Evolutionary conservation across 2,113 vertebrate species (phyloP).

Genomic region (Narcine bancroftii): DNA sequence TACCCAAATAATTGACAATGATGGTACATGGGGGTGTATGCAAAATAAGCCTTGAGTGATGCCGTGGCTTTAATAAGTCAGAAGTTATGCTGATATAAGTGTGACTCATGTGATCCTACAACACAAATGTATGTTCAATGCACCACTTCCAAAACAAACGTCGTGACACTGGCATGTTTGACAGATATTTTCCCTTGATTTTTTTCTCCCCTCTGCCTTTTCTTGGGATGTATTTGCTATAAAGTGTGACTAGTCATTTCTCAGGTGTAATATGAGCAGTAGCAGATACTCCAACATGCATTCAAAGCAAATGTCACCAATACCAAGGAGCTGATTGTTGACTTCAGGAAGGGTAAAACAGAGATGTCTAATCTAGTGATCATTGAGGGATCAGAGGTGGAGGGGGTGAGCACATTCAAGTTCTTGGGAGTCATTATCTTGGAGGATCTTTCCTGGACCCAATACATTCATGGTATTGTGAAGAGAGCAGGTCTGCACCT

Average conservation of each 20-base stretch:
- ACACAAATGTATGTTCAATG: constrained; percentile 6
- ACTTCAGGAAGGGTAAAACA: no score
- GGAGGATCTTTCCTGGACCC: no score
- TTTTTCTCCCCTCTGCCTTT: background rate
- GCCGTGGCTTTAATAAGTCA: background rate
- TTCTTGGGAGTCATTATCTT: no score
- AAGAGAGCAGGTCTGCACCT: no score
- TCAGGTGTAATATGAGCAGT: background rate
- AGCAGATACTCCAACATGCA: background rate
- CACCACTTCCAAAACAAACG: background rate
- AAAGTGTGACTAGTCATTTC: background rate
- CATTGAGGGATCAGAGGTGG: no score
- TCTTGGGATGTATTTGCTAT: background rate
- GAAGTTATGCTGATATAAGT: background rate
- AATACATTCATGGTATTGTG: no score
- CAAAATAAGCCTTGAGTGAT: constrained; percentile 3
- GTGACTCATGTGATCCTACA: constrained; percentile 31
- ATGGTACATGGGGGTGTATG: constrained; percentile 19
- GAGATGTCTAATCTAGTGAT: no score
- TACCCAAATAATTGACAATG: constrained; percentile 20
- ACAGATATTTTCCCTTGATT: background rate
- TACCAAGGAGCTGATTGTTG: no score
- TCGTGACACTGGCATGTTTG: constrained; percentile 15
- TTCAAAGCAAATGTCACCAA: no score
- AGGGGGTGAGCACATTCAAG: no score